Evolutionary conservation across 2,797 vertebrate species (phyloP).

Genomic region (Phoebastria nigripes): DNA sequence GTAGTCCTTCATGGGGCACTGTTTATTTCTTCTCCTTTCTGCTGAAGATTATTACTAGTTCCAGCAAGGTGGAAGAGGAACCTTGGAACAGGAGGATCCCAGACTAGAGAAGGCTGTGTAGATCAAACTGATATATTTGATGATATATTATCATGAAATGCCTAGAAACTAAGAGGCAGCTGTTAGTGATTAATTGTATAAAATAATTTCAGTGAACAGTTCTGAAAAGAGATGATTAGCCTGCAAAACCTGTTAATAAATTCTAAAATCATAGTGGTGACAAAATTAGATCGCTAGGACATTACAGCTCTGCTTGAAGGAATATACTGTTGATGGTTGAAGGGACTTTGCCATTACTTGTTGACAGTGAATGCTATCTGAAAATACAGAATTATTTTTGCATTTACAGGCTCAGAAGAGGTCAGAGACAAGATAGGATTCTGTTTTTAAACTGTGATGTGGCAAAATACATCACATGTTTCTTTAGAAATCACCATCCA

Average conservation of each 20-base stretch:
- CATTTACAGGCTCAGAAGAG: neutral
- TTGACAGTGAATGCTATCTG: neutral
- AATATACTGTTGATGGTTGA: neutral
- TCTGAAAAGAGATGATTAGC: neutral
- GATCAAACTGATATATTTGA: neutral
- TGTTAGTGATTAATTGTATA: neutral
- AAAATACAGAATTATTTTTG: neutral
- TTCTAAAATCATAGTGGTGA: neutral
- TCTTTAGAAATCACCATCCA: neutral
- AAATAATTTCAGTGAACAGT: neutral
- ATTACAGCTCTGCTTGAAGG: neutral
- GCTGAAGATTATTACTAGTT: neutral
- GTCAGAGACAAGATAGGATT: neutral
- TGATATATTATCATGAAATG: neutral
- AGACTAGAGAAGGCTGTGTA: neutral
- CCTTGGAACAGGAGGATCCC: neutral
- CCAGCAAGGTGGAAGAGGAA: neutral
- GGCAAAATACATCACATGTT: neutral
- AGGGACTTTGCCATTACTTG: neutral
- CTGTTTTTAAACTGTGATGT: neutral
- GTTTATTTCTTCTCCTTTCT: neutral
- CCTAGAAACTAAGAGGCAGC: neutral
- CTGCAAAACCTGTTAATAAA: neutral
- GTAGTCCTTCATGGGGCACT: neutral
- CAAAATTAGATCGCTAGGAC: neutral